Conservation (phyloP, 2,113 vertebrate genomes). For the Poecilia latipinna region DNA sequence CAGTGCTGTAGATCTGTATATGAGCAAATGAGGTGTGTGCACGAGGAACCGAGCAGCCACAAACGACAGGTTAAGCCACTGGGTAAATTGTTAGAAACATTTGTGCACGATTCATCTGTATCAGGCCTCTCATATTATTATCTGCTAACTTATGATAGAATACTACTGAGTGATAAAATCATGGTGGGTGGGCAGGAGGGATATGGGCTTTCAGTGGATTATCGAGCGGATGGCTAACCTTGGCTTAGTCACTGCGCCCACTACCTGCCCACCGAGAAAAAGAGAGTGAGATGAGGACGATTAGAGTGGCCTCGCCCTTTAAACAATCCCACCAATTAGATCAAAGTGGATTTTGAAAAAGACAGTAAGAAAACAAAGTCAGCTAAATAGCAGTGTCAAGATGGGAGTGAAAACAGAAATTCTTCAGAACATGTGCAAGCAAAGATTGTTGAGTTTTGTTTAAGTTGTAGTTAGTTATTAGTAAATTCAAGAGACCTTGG, state of each 20-base stretch:
- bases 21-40: background rate
- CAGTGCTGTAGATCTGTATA: background rate
- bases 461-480: background rate
- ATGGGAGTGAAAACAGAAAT: background rate
- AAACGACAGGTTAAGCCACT: background rate
- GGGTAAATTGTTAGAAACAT: background rate
- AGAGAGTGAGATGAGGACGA: slow-evolving; percentile 56
- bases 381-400: background rate
- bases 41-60: background rate
- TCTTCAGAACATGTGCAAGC: background rate
- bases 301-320: slow-evolving; percentile 51
- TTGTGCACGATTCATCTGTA: background rate
- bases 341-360: slow-evolving; percentile 35
- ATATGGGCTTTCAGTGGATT: slow-evolving; percentile 75
- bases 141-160: slow-evolving; percentile 59
- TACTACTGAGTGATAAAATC: slow-evolving; percentile 69
- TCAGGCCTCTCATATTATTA: slow-evolving; percentile 40
- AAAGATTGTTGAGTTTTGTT: background rate
- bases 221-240: slow-evolving; percentile 73
- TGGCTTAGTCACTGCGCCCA: slow-evolving; percentile 78
- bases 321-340: slow-evolving; percentile 47
- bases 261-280: slow-evolving; percentile 70
- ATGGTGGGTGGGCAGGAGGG: slow-evolving; percentile 71
- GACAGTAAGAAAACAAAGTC: slow-evolving; percentile 12
- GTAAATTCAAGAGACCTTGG: background rate